These are phyloP conservation scores for Tanytarsus gracilentus DNA, from an alignment of 2,888 invertebrate species.

Conservation along the genomic window DNA sequence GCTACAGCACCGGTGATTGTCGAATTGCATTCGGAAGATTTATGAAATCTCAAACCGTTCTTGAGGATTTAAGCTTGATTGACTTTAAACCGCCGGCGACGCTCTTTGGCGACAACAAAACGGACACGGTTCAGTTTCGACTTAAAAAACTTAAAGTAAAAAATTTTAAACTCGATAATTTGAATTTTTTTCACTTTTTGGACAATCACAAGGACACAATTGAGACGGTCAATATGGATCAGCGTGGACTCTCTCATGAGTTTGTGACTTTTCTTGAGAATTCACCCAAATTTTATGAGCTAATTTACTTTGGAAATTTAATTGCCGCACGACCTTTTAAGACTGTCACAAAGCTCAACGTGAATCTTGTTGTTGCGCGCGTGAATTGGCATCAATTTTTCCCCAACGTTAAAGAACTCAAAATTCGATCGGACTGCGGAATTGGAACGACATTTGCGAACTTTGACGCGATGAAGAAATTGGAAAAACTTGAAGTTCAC, in stretches of 20 bases:
- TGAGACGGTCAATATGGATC: not conserved
- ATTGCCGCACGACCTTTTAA: not conserved
- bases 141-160: not conserved
- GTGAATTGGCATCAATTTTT: not conserved
- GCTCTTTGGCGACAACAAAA: not conserved
- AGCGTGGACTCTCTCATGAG: not conserved
- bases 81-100: not conserved
- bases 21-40: not conserved
- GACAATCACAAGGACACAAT: not conserved
- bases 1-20: not conserved
- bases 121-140: not conserved
- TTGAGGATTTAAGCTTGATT: not conserved
- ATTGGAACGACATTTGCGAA: not conserved
- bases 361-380: not conserved
- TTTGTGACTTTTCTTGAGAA: not conserved
- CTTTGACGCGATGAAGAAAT: not conserved
- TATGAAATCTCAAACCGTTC: not conserved
- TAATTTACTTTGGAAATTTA: not conserved
- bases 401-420: not conserved
- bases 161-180: not conserved
- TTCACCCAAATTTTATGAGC: not conserved
- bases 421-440: not conserved
- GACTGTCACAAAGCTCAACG: not conserved
- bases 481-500: not conserved
- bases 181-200: not conserved